phyloP scores from a whole-genome alignment of 2,797 vertebrate genomes.

The Manis javanica region DNA sequence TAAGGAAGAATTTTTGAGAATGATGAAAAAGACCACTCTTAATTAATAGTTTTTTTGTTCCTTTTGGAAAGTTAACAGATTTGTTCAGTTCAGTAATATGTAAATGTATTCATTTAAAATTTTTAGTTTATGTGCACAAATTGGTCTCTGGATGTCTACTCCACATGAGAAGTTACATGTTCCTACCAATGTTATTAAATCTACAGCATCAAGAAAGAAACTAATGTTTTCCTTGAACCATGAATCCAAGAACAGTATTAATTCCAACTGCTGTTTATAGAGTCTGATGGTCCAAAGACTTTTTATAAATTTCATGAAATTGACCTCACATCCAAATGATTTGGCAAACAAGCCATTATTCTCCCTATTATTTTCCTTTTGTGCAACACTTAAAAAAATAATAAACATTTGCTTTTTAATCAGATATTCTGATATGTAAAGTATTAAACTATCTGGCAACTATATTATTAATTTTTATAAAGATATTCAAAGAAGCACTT shows the following conservation, averaged over 20 bases:
- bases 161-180: neutral
- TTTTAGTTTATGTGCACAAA: neutral
- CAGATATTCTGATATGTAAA: constrained; percentile 68
- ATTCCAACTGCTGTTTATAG: neutral
- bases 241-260: neutral
- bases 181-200: neutral
- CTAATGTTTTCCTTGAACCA: neutral
- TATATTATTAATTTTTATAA: neutral
- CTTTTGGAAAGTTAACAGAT: constrained; percentile 57
- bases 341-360: neutral
- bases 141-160: neutral
- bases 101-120: neutral
- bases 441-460: constrained; percentile 74
- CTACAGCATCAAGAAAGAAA: neutral
- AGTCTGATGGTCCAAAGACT: neutral
- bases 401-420: constrained; percentile 62
- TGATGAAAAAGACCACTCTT: constrained; percentile 97
- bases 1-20: constrained; percentile 95
- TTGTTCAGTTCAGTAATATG: constrained; percentile 17
- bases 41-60: constrained; percentile 85
- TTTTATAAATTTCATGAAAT: constrained; percentile 2
- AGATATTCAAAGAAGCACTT: neutral
- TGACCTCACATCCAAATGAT: neutral
- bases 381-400: neutral
- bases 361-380: constrained; percentile 37